phyloP scores from a whole-genome alignment of 2,113 vertebrate genomes.

The Myotis yumanensis region DNA sequence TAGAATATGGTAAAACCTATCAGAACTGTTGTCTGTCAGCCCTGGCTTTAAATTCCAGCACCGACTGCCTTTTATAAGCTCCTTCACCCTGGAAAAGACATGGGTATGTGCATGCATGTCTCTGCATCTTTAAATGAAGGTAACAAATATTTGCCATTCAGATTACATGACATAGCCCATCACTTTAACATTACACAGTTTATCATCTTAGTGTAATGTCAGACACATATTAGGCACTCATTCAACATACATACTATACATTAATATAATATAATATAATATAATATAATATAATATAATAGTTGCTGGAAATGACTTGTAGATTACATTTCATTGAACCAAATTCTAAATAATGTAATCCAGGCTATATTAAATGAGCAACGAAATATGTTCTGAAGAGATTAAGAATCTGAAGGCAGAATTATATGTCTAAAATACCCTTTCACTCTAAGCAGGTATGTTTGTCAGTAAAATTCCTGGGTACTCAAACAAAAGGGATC shows the following conservation, averaged over 20 bases:
- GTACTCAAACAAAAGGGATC: not conserved
- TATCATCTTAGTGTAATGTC: not conserved
- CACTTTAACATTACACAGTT: not conserved
- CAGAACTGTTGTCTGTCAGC: not conserved
- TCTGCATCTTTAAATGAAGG: not conserved
- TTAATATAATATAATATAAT: not conserved
- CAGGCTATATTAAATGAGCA: constrained; percentile 38
- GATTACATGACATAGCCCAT: not conserved
- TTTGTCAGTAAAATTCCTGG: not conserved
- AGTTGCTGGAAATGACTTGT: constrained; percentile 28
- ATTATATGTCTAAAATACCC: not conserved
- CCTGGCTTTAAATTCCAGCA: not conserved
- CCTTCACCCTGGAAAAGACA: not conserved
- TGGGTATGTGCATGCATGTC: no score
- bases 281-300: not conserved
- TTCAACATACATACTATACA: not conserved
- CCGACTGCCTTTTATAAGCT: not conserved
- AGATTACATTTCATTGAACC: constrained; percentile 17
- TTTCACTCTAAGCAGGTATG: not conserved
- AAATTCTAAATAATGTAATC: constrained; percentile 43
- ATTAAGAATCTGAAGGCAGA: constrained; percentile 11
- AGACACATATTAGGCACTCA: not conserved
- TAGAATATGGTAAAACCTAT: not conserved
- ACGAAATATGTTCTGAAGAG: constrained; percentile 12
- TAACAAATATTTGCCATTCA: not conserved